These are phyloP conservation scores for Gambelia wislizenii DNA, from an alignment of 2,797 vertebrate genomes.

Conservation along the genomic window DNA sequence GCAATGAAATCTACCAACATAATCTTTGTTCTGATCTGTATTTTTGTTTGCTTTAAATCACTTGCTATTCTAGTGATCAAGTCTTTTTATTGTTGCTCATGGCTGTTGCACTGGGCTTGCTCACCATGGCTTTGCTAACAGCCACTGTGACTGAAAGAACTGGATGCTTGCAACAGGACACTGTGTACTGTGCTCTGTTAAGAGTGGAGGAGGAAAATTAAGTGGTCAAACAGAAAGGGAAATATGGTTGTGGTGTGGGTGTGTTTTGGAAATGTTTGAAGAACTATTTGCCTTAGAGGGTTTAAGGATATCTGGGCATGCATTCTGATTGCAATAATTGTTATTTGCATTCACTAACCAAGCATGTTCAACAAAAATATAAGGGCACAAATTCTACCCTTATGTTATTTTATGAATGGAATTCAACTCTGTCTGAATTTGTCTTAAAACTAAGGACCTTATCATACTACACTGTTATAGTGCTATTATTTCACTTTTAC, in stretches of 20 bases:
- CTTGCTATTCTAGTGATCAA: background rate
- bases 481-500: too few relatives aligned
- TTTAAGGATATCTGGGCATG: background rate
- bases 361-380: too few relatives aligned
- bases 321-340: too few relatives aligned
- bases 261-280: slow-evolving; percentile 58
- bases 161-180: too few relatives aligned
- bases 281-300: slow-evolving; percentile 58
- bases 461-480: too few relatives aligned
- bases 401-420: background rate
- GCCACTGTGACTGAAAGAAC: too few relatives aligned
- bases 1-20: too few relatives aligned
- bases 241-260: slow-evolving; percentile 56
- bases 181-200: too few relatives aligned
- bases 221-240: slow-evolving; percentile 58
- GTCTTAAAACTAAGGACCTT: too few relatives aligned
- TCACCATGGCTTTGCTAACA: background rate
- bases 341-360: too few relatives aligned
- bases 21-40: background rate
- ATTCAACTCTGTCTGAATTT: background rate
- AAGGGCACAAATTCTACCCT: background rate
- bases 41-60: background rate
- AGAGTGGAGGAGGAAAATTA: too few relatives aligned
- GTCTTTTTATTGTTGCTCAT: too few relatives aligned
- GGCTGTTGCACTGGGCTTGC: background rate